Base-by-base conservation (phyloP, 2,797 vertebrate species). In the Pteropus rufus region DNA sequence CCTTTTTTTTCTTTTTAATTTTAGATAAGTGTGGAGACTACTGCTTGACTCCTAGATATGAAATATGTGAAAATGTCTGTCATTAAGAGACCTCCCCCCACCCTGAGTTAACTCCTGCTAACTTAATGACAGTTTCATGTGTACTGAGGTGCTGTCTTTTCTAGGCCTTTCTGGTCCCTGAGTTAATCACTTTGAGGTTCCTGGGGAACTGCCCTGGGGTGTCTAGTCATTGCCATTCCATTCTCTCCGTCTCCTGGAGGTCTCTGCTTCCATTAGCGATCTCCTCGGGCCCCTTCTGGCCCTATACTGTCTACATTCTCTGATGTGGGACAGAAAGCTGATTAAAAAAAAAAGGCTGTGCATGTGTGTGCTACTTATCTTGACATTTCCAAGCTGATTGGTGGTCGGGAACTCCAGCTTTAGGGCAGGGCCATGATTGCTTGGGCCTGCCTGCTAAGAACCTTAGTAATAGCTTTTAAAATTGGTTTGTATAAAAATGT, bases 181-280 rank as follows among this genome's bases (percentile, higher is more conserved):
- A 19, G 54, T 80, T 26, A 9, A 70, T 75, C 24, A 29, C 41
- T 36, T 41, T 1, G n/a, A 67, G 23, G 23, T 67, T 52, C 8
- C n/a, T 80, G 60, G 44, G 85, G 14, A 15, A 4, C 26, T 73
- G 49, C 9, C 18, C 44, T 19, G 46, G 44, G 56, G 49, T 26
- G 8, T 39, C 6, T 2, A 3, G 54, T 60, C 39, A 19, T 44
- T 36, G 15, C 26, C 0, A 0, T 54, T 52, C 15, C 0, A 0
- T 54, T 52, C 15, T 85, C 11, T 73, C 24, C 19, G 6, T 58
- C 31, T 56, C 62, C 15, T 31, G 62, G 44, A 9, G 65, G 29
- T 29, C 65, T 58, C 36, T n/a, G 23, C 49, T 58, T 87, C 60
- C 31, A 1, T 62, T 23, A 56, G 62, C 7, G 52, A 8, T 46